A percentile compares a stretch with the other conserved stretches of the same genome.
Conservation (phyloP, 2,797 vertebrate genomes). For the Pitangus sulphuratus region DNA sequence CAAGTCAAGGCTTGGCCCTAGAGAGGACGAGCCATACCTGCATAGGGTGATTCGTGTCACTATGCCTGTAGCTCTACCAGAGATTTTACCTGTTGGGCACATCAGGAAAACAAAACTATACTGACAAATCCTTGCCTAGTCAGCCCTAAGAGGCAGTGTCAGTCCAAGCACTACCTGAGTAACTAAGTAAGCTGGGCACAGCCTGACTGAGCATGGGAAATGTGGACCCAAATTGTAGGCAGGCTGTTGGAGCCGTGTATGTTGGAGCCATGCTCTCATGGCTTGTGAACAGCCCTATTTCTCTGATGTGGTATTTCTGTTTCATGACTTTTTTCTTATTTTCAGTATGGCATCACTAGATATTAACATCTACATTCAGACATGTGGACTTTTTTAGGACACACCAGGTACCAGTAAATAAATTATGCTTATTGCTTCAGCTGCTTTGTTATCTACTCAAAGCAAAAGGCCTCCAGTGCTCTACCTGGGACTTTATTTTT, state of each 20-base stretch:
- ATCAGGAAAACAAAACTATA: not conserved
- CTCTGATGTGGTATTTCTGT: not conserved
- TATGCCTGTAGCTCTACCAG: not conserved
- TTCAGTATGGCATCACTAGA: not conserved
- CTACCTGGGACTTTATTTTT: constrained; percentile 43
- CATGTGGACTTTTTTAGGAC: not conserved
- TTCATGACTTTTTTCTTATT: not conserved
- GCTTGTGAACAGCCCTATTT: not conserved
- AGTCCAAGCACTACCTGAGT: not conserved
- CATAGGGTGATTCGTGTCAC: not conserved
- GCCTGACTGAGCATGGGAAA: not conserved
- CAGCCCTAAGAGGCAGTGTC: not conserved
- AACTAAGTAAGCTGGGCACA: not conserved
- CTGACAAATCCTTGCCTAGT: not conserved
- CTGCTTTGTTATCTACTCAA: not conserved
- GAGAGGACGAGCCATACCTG: not conserved
- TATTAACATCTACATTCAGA: not conserved
- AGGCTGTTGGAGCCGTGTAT: not conserved
- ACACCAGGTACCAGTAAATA: not conserved
- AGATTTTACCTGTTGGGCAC: not conserved
- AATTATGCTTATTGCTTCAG: not conserved
- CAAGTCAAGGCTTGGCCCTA: not conserved
- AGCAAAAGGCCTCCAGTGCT: not conserved
- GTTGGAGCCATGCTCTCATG: not conserved
- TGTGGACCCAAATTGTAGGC: accelerated